phyloP scores from a whole-genome alignment of 2,888 invertebrate genomes.

The Limnephilus auricula region DNA sequence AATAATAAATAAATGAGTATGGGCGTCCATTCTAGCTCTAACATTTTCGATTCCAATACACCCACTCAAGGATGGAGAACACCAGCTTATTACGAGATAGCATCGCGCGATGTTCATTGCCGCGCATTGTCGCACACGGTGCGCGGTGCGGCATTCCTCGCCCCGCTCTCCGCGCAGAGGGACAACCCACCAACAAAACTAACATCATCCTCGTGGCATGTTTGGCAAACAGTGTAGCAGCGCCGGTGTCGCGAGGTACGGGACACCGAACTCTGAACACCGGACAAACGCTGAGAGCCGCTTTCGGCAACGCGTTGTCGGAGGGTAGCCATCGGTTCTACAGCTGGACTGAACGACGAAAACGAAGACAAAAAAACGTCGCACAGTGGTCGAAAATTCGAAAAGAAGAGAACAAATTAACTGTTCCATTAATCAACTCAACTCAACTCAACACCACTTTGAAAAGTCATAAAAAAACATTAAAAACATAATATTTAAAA shows the following conservation, averaged over 20 bases:
- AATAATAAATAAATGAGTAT: too few species aligned
- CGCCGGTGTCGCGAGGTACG: neutral
- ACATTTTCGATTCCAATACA: neutral
- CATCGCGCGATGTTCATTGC: slow-evolving; percentile 8
- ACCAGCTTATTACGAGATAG: neutral
- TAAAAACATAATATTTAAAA: too few species aligned
- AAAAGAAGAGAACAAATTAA: too few species aligned
- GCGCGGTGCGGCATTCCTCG: neutral
- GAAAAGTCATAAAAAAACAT: too few species aligned
- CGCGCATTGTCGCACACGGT: slow-evolving; percentile 5
- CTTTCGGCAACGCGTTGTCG: neutral
- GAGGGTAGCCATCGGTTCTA: neutral
- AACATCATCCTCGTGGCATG: neutral
- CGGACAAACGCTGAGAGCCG: neutral
- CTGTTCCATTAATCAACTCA: too few species aligned
- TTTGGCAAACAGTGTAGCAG: neutral
- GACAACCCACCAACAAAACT: neutral
- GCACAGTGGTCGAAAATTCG: neutral
- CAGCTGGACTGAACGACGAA: neutral
- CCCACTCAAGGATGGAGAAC: neutral
- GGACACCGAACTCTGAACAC: too few species aligned
- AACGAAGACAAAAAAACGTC: neutral
- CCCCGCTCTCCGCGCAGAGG: neutral
- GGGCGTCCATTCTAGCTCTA: neutral
- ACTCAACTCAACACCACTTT: too few species aligned